Conservation (phyloP, 1,140 invertebrate genomes). For the Brachionus plicatilis region DNA sequence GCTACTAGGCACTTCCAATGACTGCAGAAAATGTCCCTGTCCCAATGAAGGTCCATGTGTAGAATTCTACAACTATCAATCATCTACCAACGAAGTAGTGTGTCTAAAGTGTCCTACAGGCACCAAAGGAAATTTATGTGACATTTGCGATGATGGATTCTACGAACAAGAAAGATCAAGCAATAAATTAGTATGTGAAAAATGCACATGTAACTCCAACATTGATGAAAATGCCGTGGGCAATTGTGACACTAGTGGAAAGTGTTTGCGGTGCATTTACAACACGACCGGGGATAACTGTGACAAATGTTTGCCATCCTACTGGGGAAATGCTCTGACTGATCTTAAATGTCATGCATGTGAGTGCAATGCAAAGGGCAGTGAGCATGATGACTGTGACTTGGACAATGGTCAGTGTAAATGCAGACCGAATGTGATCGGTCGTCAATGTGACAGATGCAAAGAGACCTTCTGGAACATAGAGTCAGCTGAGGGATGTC, state of each 20-base stretch:
- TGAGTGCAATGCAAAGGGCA: slow-evolving; percentile 18
- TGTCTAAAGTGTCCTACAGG: slow-evolving; percentile 89
- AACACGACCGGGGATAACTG: slow-evolving; percentile 78
- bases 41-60: slow-evolving; percentile 86
- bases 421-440: slow-evolving; percentile 12
- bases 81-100: slow-evolving; percentile 60
- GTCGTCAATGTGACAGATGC: slow-evolving; percentile 39
- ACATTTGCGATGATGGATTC: slow-evolving; percentile 80
- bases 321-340: slow-evolving; percentile 63
- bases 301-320: slow-evolving; percentile 78
- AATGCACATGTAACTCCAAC: slow-evolving; percentile 89
- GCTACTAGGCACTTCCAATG: slow-evolving; percentile 70
- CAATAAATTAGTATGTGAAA: slow-evolving; percentile 64
- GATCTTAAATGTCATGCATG: slow-evolving; percentile 70
- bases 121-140: slow-evolving; percentile 78
- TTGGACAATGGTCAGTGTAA: slow-evolving; percentile 33
- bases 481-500: slow-evolving; percentile 43
- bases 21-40: slow-evolving; percentile 88
- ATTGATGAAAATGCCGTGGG: slow-evolving; percentile 70
- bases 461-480: slow-evolving; percentile 27
- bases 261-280: slow-evolving; percentile 93
- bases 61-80: slow-evolving; percentile 52
- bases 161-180: slow-evolving; percentile 72
- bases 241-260: slow-evolving; percentile 67
- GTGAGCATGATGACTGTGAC: not conserved